These are phyloP conservation scores for Aleiodes sp. DNA, from an alignment of 1,140 invertebrate genomes.

Conservation along the genomic window DNA sequence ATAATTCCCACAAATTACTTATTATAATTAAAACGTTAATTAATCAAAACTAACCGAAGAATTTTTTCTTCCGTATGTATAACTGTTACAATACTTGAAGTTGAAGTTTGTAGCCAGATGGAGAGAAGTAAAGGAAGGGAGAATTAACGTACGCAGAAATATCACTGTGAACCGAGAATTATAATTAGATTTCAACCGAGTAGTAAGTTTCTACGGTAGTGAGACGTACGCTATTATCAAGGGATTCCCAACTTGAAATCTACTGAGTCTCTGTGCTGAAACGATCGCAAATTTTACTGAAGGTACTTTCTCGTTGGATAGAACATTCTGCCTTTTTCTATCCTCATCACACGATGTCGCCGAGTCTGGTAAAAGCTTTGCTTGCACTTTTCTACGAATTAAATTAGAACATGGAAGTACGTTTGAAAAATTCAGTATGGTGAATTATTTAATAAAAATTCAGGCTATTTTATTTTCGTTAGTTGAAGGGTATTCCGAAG, in stretches of 20 bases:
- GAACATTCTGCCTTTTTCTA: neutral
- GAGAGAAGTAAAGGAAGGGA: constrained; percentile 3
- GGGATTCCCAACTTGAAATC: constrained; percentile 4
- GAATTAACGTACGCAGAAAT: neutral
- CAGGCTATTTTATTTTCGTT: no score
- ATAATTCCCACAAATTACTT: no score
- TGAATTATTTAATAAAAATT: neutral
- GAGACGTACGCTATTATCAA: constrained; percentile 17
- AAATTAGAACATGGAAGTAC: neutral
- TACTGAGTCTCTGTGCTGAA: constrained; percentile 3
- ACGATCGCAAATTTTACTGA: constrained; percentile 19
- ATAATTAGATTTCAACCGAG: constrained; percentile 13
- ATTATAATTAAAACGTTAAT: neutral
- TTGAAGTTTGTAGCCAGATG: neutral
- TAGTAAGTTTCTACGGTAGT: neutral
- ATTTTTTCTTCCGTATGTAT: neutral
- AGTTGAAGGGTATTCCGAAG: no score
- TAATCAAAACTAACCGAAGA: neutral
- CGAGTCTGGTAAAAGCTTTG: constrained; percentile 4
- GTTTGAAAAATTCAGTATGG: constrained; percentile 5
- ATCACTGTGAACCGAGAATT: constrained; percentile 4
- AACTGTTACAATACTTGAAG: neutral
- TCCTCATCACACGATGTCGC: neutral
- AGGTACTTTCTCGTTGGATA: constrained; percentile 12
- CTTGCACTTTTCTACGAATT: constrained; percentile 15